Conservation (phyloP, 1,140 invertebrate genomes). For the Caenorhabditis tropicalis region DNA sequence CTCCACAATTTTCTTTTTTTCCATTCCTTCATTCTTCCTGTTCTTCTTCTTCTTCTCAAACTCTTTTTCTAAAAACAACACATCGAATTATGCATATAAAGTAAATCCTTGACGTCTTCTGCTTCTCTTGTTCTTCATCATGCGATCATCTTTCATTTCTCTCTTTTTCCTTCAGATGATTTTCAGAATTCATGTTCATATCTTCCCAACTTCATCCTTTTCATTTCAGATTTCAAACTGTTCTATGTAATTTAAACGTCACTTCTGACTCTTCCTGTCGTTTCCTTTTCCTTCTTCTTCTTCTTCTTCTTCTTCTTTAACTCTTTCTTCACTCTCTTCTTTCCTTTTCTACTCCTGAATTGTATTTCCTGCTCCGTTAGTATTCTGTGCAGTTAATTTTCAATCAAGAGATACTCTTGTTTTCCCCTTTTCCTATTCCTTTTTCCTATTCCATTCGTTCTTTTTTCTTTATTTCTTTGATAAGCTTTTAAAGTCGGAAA, state of each 20-base stretch:
- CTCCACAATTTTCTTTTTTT: no score
- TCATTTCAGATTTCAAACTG: background rate
- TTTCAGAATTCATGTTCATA: background rate
- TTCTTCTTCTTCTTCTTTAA: background rate
- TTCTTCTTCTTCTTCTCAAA: background rate
- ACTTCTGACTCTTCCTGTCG: slow-evolving; percentile 16
- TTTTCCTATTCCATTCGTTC: background rate
- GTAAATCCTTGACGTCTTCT: background rate
- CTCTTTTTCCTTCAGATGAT: background rate
- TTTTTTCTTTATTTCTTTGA: background rate
- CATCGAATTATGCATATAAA: background rate
- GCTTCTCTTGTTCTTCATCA: background rate
- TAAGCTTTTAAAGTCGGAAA: background rate
- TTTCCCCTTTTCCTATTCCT: background rate
- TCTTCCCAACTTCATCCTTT: background rate
- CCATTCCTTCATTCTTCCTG: background rate
- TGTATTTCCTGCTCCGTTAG: slow-evolving; percentile 22
- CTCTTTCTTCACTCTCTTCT: no score
- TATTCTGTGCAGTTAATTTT: slow-evolving; percentile 21
- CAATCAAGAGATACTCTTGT: slow-evolving; percentile 1
- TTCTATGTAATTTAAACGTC: slow-evolving; percentile 2
- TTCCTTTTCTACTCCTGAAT: background rate
- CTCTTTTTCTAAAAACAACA: background rate
- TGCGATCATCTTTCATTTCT: background rate
- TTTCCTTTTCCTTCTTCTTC: no score